Evolutionary conservation across 2,797 vertebrate genomes (phyloP).

Genomic region (Acipenser ruthenus): DNA sequence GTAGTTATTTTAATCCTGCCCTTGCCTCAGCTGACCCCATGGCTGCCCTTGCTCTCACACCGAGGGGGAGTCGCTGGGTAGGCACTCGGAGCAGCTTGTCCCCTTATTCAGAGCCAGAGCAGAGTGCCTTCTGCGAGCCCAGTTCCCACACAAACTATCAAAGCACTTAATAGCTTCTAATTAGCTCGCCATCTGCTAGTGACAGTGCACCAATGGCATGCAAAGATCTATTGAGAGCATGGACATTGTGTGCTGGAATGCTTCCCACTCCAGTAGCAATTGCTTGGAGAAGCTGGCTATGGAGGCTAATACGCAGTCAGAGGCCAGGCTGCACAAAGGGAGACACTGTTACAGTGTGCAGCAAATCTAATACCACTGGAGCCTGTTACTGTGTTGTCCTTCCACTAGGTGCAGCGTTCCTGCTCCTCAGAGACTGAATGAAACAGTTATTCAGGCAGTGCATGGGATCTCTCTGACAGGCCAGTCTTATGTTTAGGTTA

Average conservation of each 20-base stretch:
- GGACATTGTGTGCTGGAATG: conserved; percentile 82
- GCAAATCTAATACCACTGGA: conserved; percentile 62
- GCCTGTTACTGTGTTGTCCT: conserved; percentile 45
- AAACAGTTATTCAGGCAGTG: no score
- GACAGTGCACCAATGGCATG: conserved; percentile 73
- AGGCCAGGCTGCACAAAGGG: conserved; percentile 51
- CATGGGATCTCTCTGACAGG: no score
- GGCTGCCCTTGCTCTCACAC: conserved; percentile 13
- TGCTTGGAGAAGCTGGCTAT: conserved; percentile 65
- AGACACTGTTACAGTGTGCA: conserved; percentile 68
- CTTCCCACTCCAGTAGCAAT: conserved; percentile 81
- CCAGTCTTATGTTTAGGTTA: no score
- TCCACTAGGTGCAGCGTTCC: no score
- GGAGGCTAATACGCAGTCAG: conserved; percentile 35
- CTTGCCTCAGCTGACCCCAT: conserved; percentile 1
- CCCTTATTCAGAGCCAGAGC: conserved; percentile 27
- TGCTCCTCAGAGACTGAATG: no score
- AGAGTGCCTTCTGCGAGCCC: conserved; percentile 48
- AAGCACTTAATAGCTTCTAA: conserved; percentile 79
- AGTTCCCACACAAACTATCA: conserved; percentile 75
- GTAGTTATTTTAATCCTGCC: background rate
- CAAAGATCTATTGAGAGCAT: conserved; percentile 70
- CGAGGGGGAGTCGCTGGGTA: conserved; percentile 32
- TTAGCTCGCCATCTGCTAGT: conserved; percentile 82
- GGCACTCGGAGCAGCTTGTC: conserved; percentile 16